Evolutionary conservation across 2,888 invertebrate species (phyloP).

Genomic region (Melolontha melolontha): DNA sequence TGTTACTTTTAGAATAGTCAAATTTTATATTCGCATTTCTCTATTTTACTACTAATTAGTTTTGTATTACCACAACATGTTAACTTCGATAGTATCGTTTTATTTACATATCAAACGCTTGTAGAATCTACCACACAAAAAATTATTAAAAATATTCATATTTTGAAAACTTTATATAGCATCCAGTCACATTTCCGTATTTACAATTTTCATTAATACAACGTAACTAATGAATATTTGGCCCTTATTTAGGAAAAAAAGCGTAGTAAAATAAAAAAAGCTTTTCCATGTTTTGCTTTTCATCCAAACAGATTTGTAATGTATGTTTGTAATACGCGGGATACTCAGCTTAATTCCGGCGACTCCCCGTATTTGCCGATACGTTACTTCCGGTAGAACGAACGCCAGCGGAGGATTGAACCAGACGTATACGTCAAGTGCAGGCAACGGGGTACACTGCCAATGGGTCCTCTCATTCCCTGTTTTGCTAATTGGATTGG

Average conservation of each 20-base stretch:
- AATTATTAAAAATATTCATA: too few relatives aligned
- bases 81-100: too few relatives aligned
- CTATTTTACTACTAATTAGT: too few relatives aligned
- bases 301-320: conserved; percentile 39
- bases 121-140: too few relatives aligned
- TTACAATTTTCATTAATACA: too few relatives aligned
- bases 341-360: conserved; percentile 47
- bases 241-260: neutral
- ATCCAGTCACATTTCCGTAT: neutral
- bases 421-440: conserved; percentile 65
- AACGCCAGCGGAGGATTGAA: conserved; percentile 54
- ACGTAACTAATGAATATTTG: too few relatives aligned
- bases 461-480: conserved; percentile 41
- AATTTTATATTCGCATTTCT: too few relatives aligned
- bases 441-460: conserved; percentile 57
- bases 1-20: too few relatives aligned
- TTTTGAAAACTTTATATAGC: too few relatives aligned
- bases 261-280: conserved; percentile 14
- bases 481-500: conserved; percentile 65
- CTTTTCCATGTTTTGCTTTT: conserved; percentile 30
- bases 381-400: conserved; percentile 55
- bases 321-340: conserved; percentile 35
- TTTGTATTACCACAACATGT: too few relatives aligned
- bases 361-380: conserved; percentile 53
- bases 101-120: too few relatives aligned